Conservation (phyloP, 2,797 vertebrate species). For the Sebastes itinus region DNA sequence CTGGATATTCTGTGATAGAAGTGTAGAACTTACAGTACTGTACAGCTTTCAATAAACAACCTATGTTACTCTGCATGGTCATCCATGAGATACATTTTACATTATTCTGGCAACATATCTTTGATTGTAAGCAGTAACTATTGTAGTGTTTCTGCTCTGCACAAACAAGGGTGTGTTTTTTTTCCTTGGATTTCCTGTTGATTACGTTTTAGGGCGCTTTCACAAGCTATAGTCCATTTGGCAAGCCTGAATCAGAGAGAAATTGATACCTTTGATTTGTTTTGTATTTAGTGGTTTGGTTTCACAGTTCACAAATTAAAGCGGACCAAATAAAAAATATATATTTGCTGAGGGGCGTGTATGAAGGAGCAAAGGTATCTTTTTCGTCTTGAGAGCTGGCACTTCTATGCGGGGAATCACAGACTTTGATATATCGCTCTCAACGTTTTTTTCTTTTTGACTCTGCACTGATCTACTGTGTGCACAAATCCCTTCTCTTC, state of each 20-base stretch:
- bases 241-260: fast-evolving
- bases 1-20: neutral
- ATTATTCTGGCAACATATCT: neutral
- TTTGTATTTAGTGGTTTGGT: too few relatives aligned
- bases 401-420: too few relatives aligned
- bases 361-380: too few relatives aligned
- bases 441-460: too few relatives aligned
- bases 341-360: too few relatives aligned
- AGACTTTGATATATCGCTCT: too few relatives aligned
- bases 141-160: neutral
- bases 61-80: neutral
- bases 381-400: fast-evolving
- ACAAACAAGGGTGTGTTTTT: neutral
- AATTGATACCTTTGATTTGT: fast-evolving
- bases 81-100: neutral
- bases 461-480: fast-evolving
- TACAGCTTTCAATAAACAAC: neutral
- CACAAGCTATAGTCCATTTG: too few relatives aligned
- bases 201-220: neutral
- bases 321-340: too few relatives aligned
- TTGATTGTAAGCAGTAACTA: neutral
- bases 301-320: too few relatives aligned
- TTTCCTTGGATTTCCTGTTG: neutral
- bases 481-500: too few relatives aligned
- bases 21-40: neutral